Base-by-base conservation (phyloP, 2,113 vertebrate species). In the Pipra filicauda region DNA sequence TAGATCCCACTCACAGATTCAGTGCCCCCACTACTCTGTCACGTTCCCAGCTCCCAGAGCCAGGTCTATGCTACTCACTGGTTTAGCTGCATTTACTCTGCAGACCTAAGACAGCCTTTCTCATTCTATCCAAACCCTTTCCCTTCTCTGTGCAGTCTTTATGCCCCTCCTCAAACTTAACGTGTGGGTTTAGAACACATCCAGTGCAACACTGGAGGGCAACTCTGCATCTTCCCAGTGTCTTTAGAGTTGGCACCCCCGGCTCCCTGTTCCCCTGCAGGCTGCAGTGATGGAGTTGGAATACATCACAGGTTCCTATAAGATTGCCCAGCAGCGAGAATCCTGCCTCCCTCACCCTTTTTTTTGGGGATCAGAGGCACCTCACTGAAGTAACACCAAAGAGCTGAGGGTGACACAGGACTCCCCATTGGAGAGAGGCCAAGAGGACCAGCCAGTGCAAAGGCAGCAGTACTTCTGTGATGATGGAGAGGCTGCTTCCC, bases 51-150 rank as follows among this genome's bases (percentile, higher is more conserved):
- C 17, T 58, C 73, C 49, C 0, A 1, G 24, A 49, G 31, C 61
- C 62, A 8, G 0, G 14, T 30, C n/a, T 64, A 0, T 19, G 23
- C n/a, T 12, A 2, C 12, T 20, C 57, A 16, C 62, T 35, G 9
- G 3, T 85, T 26, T 15, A 75, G 67, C n/a, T 79, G 35, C 31
- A 3, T 26, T 39, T 21, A 30, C 11, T 41, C 75, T 87, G 52
- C 73, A 26, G 37, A 33, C 20, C 67, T 62, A 12, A 62, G 22
- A 2, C 24, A 65, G 33, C 48, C 8, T 37, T 65, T 31, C 54
- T 28, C 22, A 4, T 11, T 44, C 49, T 37, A 22, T 52, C 16
- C 14, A 26, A 46, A 26, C 22, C 3, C 4, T 18, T 76, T 84
- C 33, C 39, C 43, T 84, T 41, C 73, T 52, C 54, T 35, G 3